These are phyloP conservation scores for Hylaeus volcanicus DNA, from an alignment of 1,140 invertebrate genomes.

Conservation along the genomic window DNA sequence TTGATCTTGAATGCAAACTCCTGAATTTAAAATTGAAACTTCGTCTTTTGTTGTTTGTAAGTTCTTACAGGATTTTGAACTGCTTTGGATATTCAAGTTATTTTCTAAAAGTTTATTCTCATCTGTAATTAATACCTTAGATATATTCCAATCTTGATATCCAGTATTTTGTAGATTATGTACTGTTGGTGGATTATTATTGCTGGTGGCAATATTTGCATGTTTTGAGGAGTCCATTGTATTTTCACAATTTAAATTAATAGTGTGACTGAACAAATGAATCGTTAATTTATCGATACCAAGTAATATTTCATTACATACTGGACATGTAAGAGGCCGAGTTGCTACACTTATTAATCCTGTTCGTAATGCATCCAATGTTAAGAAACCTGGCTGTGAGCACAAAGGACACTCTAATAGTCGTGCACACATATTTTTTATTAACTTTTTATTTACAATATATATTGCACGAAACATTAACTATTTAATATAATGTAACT, in stretches of 20 bases:
- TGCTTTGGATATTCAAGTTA: conserved; percentile 15
- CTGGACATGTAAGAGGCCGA: conserved; percentile 86
- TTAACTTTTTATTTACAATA: conserved; percentile 9
- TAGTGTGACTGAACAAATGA: conserved; percentile 88
- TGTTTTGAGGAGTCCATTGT: conserved; percentile 36
- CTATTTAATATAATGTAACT: not conserved
- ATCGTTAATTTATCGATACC: conserved; percentile 93
- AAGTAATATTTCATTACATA: conserved; percentile 87
- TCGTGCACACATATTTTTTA: conserved; percentile 82
- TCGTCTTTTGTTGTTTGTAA: conserved; percentile 14
- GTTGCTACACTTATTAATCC: conserved; percentile 88
- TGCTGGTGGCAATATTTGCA: conserved; percentile 3
- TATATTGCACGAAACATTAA: not conserved
- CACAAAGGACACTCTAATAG: conserved; percentile 88
- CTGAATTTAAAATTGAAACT: conserved; percentile 15
- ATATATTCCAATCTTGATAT: conserved; percentile 48
- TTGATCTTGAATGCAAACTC: conserved; percentile 25
- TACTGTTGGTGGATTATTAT: conserved; percentile 4
- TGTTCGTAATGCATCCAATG: conserved; percentile 85
- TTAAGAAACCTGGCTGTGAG: conserved; percentile 86
- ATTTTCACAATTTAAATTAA: conserved; percentile 62
- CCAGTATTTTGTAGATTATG: conserved; percentile 32
- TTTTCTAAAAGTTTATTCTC: conserved; percentile 13
- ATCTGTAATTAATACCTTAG: conserved; percentile 36
- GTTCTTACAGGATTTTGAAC: conserved; percentile 2